Percentiles rank a stretch among this genome's conserved stretches.
Conservation (phyloP, 2,797 vertebrate genomes). For the Parambassis ranga region DNA sequence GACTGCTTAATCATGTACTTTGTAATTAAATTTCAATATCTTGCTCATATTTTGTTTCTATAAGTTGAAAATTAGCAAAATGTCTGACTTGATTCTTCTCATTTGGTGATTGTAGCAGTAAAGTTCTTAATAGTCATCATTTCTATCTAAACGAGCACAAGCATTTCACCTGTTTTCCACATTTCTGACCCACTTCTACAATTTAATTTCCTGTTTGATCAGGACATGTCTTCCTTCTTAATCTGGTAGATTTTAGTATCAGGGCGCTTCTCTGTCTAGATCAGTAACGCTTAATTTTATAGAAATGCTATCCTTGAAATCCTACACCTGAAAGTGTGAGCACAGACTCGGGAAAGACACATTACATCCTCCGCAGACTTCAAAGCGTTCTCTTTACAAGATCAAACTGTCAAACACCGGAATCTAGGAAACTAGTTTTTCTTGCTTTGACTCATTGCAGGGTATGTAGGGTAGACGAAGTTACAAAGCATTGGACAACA, state of each 20-base stretch:
- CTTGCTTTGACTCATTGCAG: background rate
- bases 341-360: background rate
- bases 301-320: background rate
- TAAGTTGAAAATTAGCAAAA: too few species aligned
- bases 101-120: too few species aligned
- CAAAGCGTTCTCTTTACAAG: background rate
- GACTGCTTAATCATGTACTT: too few species aligned
- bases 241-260: background rate
- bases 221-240: background rate
- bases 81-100: too few species aligned
- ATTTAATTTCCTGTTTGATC: background rate
- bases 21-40: too few species aligned
- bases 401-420: conserved; percentile 11
- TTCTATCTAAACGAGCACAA: too few species aligned
- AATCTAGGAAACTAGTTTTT: background rate
- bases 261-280: background rate
- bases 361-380: conserved; percentile 1
- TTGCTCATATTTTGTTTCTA: too few species aligned
- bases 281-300: background rate
- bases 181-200: too few species aligned
- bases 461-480: background rate
- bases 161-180: background rate
- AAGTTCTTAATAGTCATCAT: too few species aligned
- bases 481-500: background rate
- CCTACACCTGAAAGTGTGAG: background rate